These are phyloP conservation scores for Rhabditophanes sp. DNA, from an alignment of 2,888 invertebrate genomes.

Conservation along the genomic window DNA sequence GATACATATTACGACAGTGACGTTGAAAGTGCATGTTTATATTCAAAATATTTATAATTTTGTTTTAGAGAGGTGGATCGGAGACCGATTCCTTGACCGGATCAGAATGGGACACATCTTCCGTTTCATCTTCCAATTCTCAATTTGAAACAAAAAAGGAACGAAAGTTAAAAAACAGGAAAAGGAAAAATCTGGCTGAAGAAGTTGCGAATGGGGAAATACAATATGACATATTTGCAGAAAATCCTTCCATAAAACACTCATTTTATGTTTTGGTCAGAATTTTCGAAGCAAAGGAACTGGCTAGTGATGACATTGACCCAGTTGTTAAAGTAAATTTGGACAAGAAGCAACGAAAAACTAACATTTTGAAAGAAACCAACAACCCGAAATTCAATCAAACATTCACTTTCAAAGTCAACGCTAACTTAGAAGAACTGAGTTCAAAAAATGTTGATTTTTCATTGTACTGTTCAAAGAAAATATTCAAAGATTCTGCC, in stretches of 20 bases:
- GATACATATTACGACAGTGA: too few species aligned
- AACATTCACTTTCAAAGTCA: constrained; percentile 8
- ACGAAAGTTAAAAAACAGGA: too few species aligned
- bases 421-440: constrained; percentile 8
- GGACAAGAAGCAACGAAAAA: constrained; percentile 9
- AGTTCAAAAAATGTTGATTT: constrained; percentile 5
- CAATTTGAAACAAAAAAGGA: too few species aligned
- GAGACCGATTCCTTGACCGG: too few species aligned
- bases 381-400: constrained; percentile 11
- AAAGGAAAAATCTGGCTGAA: too few species aligned
- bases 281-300: constrained; percentile 11
- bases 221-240: background rate
- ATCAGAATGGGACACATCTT: too few species aligned
- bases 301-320: constrained; percentile 8
- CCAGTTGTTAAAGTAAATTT: constrained; percentile 10
- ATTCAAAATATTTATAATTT: too few species aligned
- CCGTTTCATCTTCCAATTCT: too few species aligned
- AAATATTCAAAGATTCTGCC: constrained; percentile 8
- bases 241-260: background rate
- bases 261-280: constrained; percentile 3
- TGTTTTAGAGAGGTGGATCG: too few species aligned
- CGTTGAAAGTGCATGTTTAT: too few species aligned
- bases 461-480: constrained; percentile 12
- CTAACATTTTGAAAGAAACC: constrained; percentile 8
- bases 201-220: too few species aligned